Conservation (phyloP, 2,888 invertebrate species). For the Drosophila ezoana region DNA sequence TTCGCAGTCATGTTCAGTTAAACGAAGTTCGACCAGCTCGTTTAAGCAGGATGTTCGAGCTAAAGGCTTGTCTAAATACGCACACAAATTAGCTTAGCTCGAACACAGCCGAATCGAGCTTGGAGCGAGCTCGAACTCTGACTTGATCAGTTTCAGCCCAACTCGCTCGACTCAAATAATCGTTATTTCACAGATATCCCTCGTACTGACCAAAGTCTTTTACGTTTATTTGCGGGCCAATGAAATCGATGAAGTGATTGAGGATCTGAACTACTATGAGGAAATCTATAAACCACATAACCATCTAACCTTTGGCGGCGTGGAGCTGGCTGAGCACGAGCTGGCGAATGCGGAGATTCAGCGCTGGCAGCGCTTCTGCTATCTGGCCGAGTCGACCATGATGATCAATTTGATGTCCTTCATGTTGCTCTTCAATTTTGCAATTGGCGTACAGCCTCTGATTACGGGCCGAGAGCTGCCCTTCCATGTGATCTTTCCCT, state of each 20-base stretch:
- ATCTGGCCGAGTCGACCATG: conserved; percentile 55
- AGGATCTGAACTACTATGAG: conserved; percentile 49
- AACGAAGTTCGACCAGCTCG: too few species aligned
- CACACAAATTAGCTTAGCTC: too few species aligned
- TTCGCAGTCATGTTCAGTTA: too few species aligned
- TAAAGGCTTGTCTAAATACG: too few species aligned
- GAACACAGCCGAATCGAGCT: too few species aligned
- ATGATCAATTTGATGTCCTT: conserved; percentile 33
- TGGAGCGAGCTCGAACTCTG: too few species aligned
- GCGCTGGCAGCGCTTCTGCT: conserved; percentile 62
- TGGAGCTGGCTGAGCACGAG: neutral
- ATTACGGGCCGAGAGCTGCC: conserved; percentile 58
- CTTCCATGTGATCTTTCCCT: conserved; percentile 69
- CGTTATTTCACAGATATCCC: conserved; percentile 49
- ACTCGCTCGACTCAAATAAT: too few species aligned
- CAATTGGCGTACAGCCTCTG: conserved; percentile 70
- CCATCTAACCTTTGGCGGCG: neutral
- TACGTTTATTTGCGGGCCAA: conserved; percentile 46
- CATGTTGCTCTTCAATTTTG: conserved; percentile 56
- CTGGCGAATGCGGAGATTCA: conserved; percentile 42
- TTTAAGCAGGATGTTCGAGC: too few species aligned
- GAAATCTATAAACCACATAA: conserved; percentile 13
- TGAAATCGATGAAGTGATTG: conserved; percentile 63
- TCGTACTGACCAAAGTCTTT: conserved; percentile 63
- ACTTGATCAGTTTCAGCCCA: too few species aligned